Base-by-base conservation (phyloP, 2,888 invertebrate species). In the Bellardia bayeri region DNA sequence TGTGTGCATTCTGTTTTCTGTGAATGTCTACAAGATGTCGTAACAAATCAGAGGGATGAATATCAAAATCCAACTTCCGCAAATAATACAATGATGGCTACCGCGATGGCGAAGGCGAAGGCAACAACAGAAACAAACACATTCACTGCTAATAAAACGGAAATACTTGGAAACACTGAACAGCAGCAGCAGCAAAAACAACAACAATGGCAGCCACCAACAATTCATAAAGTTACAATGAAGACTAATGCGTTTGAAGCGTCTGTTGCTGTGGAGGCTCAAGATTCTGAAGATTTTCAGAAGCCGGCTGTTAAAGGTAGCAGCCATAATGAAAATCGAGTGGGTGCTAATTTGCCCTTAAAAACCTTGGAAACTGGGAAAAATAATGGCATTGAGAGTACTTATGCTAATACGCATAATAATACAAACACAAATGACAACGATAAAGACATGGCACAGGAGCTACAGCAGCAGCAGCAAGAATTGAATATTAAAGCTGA, bases 21-120 rank as follows among this genome's bases (percentile, higher is more conserved):
- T 37, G 72, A 42, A 71, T 80, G 75, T 83, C 75, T 45, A 58
- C 81, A 89, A 92, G 92, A 91, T 91, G 91, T 91, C 91, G 91
- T 89, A 89, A 89, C 91, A 91, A 92, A 91, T 91, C 91, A 90
- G 87, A 90, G 68, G 89, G 87, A 89, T 89, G 90, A 89, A 89
- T 86, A 88, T 88, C 85, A 87, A 86, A 88, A 83, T 87, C 56
- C 82, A 89, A 85, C 84, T 82, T 87, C 85, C 89, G 89, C 89
- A 88, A 90, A 88, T 89, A 89, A 89, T 89, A 87, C 66, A 69
- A 58, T 61, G n/a, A 16, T 23, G 23, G 1, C 23, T 23, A 23
- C 3, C 13, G 9, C 66, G n/a, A 16, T 9, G 33, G 9, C n/a
- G 30, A 13, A n/a, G 23, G 49, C 86, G 76, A 88, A 51, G 78